Conservation (phyloP, 2,797 vertebrate species). For the Ctenopoma multispine region DNA sequence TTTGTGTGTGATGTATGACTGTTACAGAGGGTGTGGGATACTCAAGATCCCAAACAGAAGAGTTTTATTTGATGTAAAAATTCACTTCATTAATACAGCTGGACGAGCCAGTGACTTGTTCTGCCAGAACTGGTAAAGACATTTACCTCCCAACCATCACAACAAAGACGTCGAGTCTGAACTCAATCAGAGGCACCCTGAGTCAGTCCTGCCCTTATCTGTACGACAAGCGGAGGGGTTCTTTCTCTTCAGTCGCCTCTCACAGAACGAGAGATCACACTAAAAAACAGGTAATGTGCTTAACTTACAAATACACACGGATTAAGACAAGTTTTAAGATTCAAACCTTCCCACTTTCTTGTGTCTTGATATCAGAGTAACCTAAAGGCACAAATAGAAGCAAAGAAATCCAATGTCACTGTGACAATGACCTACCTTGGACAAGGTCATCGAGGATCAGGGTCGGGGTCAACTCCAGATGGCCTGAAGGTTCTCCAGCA, state of each 20-base stretch:
- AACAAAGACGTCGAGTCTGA: conserved; percentile 71
- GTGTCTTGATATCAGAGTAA: conserved; percentile 59
- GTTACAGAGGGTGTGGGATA: background rate
- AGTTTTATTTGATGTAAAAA: too few relatives aligned
- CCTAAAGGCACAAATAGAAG: conserved; percentile 73
- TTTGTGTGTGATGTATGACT: background rate
- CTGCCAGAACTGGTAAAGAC: conserved; percentile 42
- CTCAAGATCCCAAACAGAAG: background rate
- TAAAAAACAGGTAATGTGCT: conserved; percentile 71
- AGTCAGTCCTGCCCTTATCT: conserved; percentile 82
- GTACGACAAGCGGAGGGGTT: conserved; percentile 74
- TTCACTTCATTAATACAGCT: conserved; percentile 50
- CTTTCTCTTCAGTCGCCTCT: conserved; percentile 77
- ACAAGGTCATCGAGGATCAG: conserved; percentile 60
- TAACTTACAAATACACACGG: background rate
- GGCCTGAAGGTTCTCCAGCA: conserved; percentile 88
- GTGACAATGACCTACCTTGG: conserved; percentile 86
- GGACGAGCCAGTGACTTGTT: conserved; percentile 43
- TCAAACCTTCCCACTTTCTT: background rate
- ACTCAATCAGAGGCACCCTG: conserved; percentile 67
- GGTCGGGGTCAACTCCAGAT: conserved; percentile 62
- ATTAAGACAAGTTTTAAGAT: background rate
- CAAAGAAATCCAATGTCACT: conserved; percentile 82
- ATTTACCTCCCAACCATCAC: conserved; percentile 80
- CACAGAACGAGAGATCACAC: conserved; percentile 57